Percentiles rank a stretch among this genome's conserved stretches.
Evolutionary conservation across 2,113 vertebrate species (phyloP).

Genomic region (Atherinomorus stipes): DNA sequence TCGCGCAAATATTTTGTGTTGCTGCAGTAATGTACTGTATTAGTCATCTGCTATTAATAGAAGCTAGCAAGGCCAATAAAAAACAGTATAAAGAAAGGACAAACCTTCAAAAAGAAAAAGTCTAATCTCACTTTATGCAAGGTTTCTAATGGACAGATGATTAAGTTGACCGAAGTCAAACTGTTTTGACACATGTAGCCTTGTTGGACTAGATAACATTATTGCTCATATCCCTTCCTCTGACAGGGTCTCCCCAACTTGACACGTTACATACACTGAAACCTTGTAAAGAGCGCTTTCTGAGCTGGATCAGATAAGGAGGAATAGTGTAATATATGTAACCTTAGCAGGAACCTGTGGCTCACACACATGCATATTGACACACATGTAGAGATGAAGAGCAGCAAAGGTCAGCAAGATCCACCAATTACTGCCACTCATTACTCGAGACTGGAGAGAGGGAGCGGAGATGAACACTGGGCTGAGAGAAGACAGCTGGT

Average conservation of each 20-base stretch:
- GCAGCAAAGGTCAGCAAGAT: slow-evolving; percentile 58
- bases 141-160: slow-evolving; percentile 27
- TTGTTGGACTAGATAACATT: slow-evolving; percentile 58
- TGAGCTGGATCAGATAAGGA: slow-evolving; percentile 47
- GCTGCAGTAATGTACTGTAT: too few relatives aligned
- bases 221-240: slow-evolving; percentile 45
- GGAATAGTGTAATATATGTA: slow-evolving; percentile 53
- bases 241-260: slow-evolving; percentile 67
- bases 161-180: slow-evolving; percentile 35
- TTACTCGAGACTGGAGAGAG: slow-evolving; percentile 49
- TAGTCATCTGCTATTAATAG: too few relatives aligned
- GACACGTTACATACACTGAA: slow-evolving; percentile 58
- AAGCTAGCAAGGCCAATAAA: slow-evolving; percentile 24
- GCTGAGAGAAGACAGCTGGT: slow-evolving; percentile 53
- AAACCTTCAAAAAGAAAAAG: slow-evolving; percentile 19
- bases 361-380: neutral
- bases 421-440: slow-evolving; percentile 72
- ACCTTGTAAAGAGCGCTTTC: slow-evolving; percentile 46
- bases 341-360: slow-evolving; percentile 43
- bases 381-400: slow-evolving; percentile 19
- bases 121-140: slow-evolving; percentile 9
- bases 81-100: slow-evolving; percentile 5
- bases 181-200: slow-evolving; percentile 50
- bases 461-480: slow-evolving; percentile 39
- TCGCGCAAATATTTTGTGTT: too few relatives aligned